Conservation (phyloP, 2,888 invertebrate species). For the Nomada ferruginata region DNA sequence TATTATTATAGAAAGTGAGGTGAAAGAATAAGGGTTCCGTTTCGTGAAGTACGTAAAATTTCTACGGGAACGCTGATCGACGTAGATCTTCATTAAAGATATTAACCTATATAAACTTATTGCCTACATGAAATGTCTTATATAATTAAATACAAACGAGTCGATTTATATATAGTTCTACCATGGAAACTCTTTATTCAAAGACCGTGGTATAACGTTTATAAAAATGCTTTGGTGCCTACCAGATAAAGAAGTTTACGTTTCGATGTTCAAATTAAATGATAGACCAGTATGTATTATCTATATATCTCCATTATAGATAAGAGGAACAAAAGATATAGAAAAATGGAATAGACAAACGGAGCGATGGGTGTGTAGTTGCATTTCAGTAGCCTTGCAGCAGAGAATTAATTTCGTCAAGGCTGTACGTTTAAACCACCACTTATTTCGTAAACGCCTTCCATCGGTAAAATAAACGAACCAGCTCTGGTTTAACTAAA, state of each 20-base stretch:
- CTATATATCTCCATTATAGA: background rate
- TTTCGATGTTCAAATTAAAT: background rate
- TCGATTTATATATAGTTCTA: background rate
- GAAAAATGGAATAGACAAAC: background rate
- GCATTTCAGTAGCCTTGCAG: background rate
- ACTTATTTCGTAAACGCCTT: background rate
- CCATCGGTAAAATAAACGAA: background rate
- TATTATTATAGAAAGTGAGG: background rate
- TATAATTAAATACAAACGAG: background rate
- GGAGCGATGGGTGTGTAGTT: background rate
- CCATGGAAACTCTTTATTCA: background rate
- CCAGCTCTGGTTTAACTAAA: too few relatives aligned
- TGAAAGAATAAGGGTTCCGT: conserved; percentile 11
- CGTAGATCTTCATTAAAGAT: background rate
- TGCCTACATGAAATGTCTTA: background rate
- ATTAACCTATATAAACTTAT: background rate
- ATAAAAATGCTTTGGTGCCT: background rate
- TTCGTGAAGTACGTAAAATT: background rate
- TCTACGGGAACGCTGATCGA: background rate
- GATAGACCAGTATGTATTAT: background rate
- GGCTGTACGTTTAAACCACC: background rate
- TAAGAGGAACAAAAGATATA: background rate
- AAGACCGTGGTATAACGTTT: background rate
- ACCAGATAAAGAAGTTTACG: background rate
- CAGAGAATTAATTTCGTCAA: background rate